Base-by-base conservation (phyloP, 2,113 vertebrate species). In the Delphinus delphis region DNA sequence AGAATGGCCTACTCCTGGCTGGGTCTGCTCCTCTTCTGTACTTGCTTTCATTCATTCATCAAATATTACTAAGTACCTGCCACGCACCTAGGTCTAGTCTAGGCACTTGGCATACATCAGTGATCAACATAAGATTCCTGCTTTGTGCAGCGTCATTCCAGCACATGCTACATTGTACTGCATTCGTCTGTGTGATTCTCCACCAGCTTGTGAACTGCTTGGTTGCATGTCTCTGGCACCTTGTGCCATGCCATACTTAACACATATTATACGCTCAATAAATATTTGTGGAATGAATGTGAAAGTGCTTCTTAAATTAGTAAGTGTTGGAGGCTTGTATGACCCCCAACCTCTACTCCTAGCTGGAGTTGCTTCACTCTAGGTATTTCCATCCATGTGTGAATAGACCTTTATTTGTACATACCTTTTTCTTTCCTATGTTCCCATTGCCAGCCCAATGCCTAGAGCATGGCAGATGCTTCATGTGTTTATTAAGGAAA, bases 91-190 rank as follows among this genome's bases (percentile, higher is more conserved):
- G 58, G 11, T 33, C 18, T 47, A 33, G 18, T 62, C 67, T n/a
- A 55, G 60, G 41, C 26, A 31, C 6, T 23, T 5, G 33, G 17
- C 6, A 9, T 1, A 5, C 1, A 2, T 36, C 3, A 14, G 20
- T 68, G 77, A 60, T 80, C 12, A 25, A 55, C 47, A 12, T 13
- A 33, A 79, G 33, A 33, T 6, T 47, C 67, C 9, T 14, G n/a
- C 21, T 50, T 26, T 20, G 17, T 58, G 26, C 20, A 15, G 2
- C 60, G 38, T 63, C 33, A n/a, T 11, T 88, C 70, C 13, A 58
- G 68, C 9, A 9, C 11, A 4, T 2, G 33, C 6, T 63, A 15
- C 10, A 2, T 28, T 8, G 15, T 14, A 4, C 18, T 1, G 17
- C 33, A 18, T 55, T 65, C 26, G 28, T 6, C n/a, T 60, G 0